Evolutionary conservation across 1,140 invertebrate species (phyloP), one percentile per base, ranked within the genome.

Genomic region (Ostrea edulis): DNA sequence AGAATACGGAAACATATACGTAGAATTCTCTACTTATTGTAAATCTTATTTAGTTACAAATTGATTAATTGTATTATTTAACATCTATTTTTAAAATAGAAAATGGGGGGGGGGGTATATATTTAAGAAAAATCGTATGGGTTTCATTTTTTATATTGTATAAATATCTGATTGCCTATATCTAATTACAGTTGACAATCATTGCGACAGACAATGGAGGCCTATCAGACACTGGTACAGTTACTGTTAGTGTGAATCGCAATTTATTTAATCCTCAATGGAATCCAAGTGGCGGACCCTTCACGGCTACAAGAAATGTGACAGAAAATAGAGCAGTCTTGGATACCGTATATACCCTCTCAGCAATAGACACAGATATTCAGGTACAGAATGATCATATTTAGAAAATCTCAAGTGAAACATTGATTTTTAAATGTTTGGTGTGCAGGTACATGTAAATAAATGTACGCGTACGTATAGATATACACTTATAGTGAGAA

Each of bases 181-280:
- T 85, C 52, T 54, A 54, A 68, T 91, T 91, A 44, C 88, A 94
- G 93, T n/a, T 94, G n/a, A 84, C 77, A 29, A 89, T 94, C 3
- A 82, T 89, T 17, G 93, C 92, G 0, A 91, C 86, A 51, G 93
- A 94, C 88, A 91, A 91, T 20, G 93, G 92, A 35, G 92, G 91
- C 29, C 22, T 77, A 2, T 82, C 82, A 3, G 87, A 88, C 14
- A 93, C 93, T 12, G 90, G 86, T 11, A 90, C 92, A 51, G 91
- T 92, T 9, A 88, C 86, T 4, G 89, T 94, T 5, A 92, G 35
- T n/a, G 91, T 94, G 25, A 84, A 86, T 7, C 82, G 93, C 25
- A 94, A 94, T 86, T 25, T 92, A 4, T 68, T 91, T 68, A 29
- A 68, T 22, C 93, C 93, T 14, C 29, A 62, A 1, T 93, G 93